Evolutionary conservation across 2,888 invertebrate species (phyloP), one percentile per base, ranked within the genome.

Genomic region (Drosophila birchii): DNA sequence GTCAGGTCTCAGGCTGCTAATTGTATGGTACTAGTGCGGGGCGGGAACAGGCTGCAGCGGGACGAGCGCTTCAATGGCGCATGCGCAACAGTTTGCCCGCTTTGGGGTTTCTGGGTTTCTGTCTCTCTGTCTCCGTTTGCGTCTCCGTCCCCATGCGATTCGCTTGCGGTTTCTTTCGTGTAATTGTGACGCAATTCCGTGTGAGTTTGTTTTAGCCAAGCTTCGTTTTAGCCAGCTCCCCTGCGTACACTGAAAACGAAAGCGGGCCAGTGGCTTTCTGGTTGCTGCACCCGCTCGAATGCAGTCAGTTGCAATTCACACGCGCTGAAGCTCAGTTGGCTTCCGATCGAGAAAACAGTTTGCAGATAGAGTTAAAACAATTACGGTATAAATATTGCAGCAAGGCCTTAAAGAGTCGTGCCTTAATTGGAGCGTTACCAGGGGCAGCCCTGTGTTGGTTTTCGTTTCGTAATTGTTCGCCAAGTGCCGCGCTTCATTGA

Each of bases 91-190:
- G 57, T 68, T 77, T 70, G 63, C 70, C 74, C 63, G 67, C 69
- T 85, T 85, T 79, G 73, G 69, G 80, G 84, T 86, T 86, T 86
- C 87, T 86, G 86, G 86, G 86, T 86, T 87, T 87, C 79, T 87
- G 87, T 73, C 68, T 73, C 68, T 75, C 74, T 53, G 63, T 20
- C 41, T 34, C 23, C 38, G 61, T 29, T 39, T 45, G 29, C 45
- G 26, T 29, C 45, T 58, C 47, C 66, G 16, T 47, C n/a, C 29
- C 47, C 47, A 29, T 51, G 51, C 51, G 36, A 53, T 63, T 66
- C 74, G 64, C 38, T 81, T 74, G 74, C 72, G 73, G 73, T 62
- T 80, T 76, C 76, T 70, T 72, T 73, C 75, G 75, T 80, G 80
- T 78, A 78, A 81, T 68, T 80, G 85, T 88, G 88, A 88, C 85